These are phyloP conservation scores for Alouatta palliata DNA, from an alignment of 2,113 vertebrate genomes.

Conservation along the genomic window DNA sequence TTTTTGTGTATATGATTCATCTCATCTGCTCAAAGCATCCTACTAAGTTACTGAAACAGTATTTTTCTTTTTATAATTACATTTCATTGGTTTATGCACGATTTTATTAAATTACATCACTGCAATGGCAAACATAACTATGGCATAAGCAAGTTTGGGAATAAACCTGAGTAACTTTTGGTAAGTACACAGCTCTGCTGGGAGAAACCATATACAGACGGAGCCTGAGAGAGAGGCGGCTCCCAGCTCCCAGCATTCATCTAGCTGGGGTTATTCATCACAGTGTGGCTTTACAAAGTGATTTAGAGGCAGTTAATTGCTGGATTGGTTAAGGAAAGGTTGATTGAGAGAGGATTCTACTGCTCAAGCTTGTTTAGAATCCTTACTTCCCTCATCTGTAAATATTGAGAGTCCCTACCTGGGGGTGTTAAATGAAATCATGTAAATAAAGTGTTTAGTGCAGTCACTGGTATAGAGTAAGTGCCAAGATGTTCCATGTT, in stretches of 20 bases:
- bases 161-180: not conserved
- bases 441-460: not conserved
- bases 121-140: not conserved
- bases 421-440: not conserved
- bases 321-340: not conserved
- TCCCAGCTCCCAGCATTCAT: not conserved
- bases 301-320: not conserved
- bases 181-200: not conserved
- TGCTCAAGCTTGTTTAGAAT: not conserved
- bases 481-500: not conserved
- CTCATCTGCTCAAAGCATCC: not conserved
- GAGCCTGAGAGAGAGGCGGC: not conserved
- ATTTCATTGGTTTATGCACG: not conserved
- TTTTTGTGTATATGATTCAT: not conserved
- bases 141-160: not conserved
- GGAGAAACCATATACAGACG: not conserved
- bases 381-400: not conserved
- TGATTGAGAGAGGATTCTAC: not conserved
- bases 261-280: not conserved
- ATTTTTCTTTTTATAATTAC: conserved; percentile 24
- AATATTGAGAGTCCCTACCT: not conserved
- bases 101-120: not conserved
- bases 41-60: not conserved
- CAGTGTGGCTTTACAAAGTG: not conserved
- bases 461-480: not conserved